These are phyloP conservation scores for Acronicta alni DNA, from an alignment of 2,888 invertebrate species.

Conservation along the genomic window DNA sequence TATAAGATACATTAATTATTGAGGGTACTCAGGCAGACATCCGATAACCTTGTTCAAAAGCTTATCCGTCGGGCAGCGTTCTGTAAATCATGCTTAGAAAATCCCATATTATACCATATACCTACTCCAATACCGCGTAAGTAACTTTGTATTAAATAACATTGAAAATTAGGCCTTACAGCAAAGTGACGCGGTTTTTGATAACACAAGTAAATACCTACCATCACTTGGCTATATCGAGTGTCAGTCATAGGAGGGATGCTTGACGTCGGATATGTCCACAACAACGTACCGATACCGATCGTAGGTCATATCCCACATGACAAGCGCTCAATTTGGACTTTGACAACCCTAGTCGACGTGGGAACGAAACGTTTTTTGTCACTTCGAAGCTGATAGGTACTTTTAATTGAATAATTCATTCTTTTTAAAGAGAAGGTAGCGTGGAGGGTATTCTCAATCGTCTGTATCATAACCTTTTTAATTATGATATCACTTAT, in stretches of 20 bases:
- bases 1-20: neutral
- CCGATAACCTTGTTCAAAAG: slow-evolving; percentile 8
- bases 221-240: slow-evolving; percentile 15
- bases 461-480: no score
- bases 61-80: neutral
- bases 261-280: slow-evolving; percentile 9
- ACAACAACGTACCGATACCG: neutral
- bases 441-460: no score
- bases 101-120: no score
- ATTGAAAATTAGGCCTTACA: no score
- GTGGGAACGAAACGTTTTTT: neutral
- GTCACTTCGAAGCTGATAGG: neutral
- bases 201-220: neutral
- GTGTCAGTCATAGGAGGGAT: slow-evolving; percentile 17
- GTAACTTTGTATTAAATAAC: no score
- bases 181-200: no score
- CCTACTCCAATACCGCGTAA: no score
- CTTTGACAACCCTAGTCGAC: neutral
- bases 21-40: neutral
- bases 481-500: no score
- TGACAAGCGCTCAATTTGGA: slow-evolving; percentile 5
- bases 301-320: neutral
- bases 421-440: no score
- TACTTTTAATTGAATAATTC: neutral
- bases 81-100: neutral